Conservation (phyloP, 2,797 vertebrate species). For the Oreochromis grahami region DNA sequence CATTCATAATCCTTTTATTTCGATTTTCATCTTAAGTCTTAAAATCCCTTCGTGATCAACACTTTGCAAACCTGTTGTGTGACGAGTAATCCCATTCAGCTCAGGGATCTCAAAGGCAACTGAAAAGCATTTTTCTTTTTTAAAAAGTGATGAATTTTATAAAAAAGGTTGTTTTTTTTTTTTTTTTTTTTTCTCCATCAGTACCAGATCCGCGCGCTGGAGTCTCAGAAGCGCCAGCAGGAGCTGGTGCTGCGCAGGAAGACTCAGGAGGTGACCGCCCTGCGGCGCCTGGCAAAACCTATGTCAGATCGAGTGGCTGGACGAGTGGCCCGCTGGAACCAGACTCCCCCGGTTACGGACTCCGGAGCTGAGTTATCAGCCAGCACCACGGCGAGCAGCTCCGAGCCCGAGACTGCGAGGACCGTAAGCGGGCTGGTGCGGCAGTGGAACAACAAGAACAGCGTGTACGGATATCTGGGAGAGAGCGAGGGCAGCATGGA, state of each 20-base stretch:
- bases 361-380: constrained; percentile 89
- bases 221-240: constrained; percentile 96
- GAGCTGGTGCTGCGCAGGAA: constrained; percentile 92
- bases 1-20: constrained; percentile 27
- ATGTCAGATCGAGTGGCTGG: constrained; percentile 90
- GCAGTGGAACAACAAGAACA: constrained; percentile 95
- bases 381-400: constrained; percentile 82
- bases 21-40: background rate
- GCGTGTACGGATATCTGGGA: constrained; percentile 80
- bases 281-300: constrained; percentile 91
- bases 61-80: constrained; percentile 3
- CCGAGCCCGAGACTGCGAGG: constrained; percentile 83
- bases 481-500: constrained; percentile 72
- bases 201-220: constrained; percentile 95
- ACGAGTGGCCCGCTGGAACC: constrained; percentile 73
- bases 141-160: background rate
- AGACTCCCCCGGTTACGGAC: constrained; percentile 66
- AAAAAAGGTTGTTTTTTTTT: background rate
- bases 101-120: background rate
- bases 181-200: constrained; percentile 36
- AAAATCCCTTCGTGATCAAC: background rate
- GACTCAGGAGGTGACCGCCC: constrained; percentile 92
- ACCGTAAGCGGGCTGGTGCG: constrained; percentile 91
- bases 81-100: background rate
- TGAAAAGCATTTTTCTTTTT: background rate